phyloP scores from a whole-genome alignment of 2,888 invertebrate genomes.

The Dicroscelio sp. region DNA sequence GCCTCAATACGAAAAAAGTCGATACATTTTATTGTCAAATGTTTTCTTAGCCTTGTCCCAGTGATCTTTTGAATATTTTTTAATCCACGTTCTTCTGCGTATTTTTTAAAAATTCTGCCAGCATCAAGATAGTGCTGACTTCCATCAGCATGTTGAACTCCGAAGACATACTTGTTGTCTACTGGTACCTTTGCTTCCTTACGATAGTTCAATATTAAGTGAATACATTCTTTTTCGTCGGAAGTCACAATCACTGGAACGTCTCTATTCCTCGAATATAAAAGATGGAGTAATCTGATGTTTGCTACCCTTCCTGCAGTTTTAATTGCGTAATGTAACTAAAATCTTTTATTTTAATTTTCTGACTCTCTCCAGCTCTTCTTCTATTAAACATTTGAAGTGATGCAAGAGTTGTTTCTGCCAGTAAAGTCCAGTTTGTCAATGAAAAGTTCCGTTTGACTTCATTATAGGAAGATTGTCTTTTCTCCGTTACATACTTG shows the following conservation, averaged over 20 bases:
- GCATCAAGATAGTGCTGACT: not conserved
- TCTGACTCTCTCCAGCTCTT: constrained; percentile 38
- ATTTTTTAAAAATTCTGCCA: constrained; percentile 25
- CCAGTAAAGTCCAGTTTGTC: not conserved
- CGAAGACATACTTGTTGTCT: constrained; percentile 41
- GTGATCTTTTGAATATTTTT: not conserved
- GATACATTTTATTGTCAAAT: constrained; percentile 42
- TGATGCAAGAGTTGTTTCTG: constrained; percentile 29
- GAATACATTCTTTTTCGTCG: constrained; percentile 7
- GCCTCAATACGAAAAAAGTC: not conserved
- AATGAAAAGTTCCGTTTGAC: not conserved
- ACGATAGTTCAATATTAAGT: constrained; percentile 12
- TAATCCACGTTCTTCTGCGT: constrained; percentile 1
- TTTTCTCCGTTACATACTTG: not conserved
- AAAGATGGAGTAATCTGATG: not conserved
- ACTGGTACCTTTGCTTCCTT: not conserved
- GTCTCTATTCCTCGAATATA: constrained; percentile 34
- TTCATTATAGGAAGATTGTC: not conserved
- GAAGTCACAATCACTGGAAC: constrained; percentile 47
- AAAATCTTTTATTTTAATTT: constrained; percentile 56
- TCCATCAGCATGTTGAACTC: not conserved
- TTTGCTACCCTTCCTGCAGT: not conserved
- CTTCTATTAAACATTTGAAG: constrained; percentile 40
- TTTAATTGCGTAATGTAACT: too few species aligned
- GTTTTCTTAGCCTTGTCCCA: constrained; percentile 34